Percentiles rank a stretch among this genome's conserved stretches.
phyloP scores from a whole-genome alignment of 1,140 invertebrate genomes.

The Dendroctonus valens region DNA sequence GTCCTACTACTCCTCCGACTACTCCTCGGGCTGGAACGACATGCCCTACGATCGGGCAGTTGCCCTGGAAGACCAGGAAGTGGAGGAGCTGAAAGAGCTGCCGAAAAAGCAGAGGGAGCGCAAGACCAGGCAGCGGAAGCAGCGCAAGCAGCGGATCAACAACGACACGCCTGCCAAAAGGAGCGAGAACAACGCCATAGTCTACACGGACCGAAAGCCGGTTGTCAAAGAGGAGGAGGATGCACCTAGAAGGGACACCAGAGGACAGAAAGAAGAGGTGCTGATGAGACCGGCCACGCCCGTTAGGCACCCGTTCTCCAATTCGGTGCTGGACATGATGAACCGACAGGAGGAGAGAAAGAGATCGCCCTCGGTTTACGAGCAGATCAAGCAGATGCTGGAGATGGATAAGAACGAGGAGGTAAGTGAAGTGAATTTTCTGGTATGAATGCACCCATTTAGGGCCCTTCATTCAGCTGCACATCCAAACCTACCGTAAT shows the following conservation, averaged over 20 bases:
- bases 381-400: constrained; percentile 57
- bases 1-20: constrained; percentile 38
- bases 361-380: constrained; percentile 54
- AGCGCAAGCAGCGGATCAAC: constrained; percentile 29
- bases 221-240: constrained; percentile 22
- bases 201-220: constrained; percentile 39
- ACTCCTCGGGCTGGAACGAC: constrained; percentile 30
- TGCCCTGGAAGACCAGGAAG: constrained; percentile 58
- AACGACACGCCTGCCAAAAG: constrained; percentile 27
- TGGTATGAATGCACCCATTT: too few species aligned
- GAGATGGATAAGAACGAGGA: constrained; percentile 56
- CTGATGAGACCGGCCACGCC: constrained; percentile 58
- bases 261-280: constrained; percentile 63
- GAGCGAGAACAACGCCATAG: constrained; percentile 5
- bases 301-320: constrained; percentile 52
- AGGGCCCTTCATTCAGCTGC: too few species aligned
- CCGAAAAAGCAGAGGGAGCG: constrained; percentile 48
- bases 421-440: constrained; percentile 45
- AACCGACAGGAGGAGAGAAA: constrained; percentile 48
- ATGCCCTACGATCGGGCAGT: constrained; percentile 23
- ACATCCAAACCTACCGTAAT: too few species aligned
- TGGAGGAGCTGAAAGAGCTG: constrained; percentile 59
- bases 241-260: constrained; percentile 32
- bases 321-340: constrained; percentile 52
- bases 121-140: constrained; percentile 25